Evolutionary conservation across 2,113 vertebrate genomes (phyloP).

Genomic region (Notarius lentiginosus): DNA sequence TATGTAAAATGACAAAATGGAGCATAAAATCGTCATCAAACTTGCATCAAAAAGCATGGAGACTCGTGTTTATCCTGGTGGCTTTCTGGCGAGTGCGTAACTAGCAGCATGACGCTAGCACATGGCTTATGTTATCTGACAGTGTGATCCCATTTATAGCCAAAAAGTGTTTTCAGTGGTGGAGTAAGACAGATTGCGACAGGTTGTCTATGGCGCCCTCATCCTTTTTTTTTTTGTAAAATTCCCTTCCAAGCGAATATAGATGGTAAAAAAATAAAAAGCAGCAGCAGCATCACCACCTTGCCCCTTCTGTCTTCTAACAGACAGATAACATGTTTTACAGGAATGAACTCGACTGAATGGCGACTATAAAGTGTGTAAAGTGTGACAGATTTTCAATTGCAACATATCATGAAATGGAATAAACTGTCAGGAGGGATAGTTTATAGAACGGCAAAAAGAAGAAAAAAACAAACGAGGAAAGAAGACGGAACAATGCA

Average conservation of each 20-base stretch:
- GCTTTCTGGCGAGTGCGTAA: slow-evolving; percentile 9
- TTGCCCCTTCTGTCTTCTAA: background rate
- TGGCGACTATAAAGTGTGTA: slow-evolving; percentile 7
- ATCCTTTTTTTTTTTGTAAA: background rate
- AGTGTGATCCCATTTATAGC: slow-evolving; percentile 6
- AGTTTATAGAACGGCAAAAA: background rate
- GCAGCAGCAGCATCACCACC: background rate
- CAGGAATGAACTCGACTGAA: background rate
- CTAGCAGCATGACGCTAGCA: slow-evolving; percentile 15
- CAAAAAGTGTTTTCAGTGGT: slow-evolving; percentile 20
- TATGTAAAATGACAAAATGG: background rate
- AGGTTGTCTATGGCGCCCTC: background rate
- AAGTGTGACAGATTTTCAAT: slow-evolving; percentile 9
- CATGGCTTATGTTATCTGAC: slow-evolving; percentile 25
- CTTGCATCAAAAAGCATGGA: background rate
- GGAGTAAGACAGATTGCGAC: slow-evolving; percentile 20
- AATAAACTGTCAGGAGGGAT: background rate
- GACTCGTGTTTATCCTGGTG: background rate
- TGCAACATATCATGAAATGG: background rate
- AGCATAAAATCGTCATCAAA: background rate
- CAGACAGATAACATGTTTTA: background rate
- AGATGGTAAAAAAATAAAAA: background rate
- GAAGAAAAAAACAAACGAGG: background rate
- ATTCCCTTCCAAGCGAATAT: background rate
- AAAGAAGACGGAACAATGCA: background rate